Conservation (phyloP, 2,113 vertebrate species). For the Tauraco erythrolophus region DNA sequence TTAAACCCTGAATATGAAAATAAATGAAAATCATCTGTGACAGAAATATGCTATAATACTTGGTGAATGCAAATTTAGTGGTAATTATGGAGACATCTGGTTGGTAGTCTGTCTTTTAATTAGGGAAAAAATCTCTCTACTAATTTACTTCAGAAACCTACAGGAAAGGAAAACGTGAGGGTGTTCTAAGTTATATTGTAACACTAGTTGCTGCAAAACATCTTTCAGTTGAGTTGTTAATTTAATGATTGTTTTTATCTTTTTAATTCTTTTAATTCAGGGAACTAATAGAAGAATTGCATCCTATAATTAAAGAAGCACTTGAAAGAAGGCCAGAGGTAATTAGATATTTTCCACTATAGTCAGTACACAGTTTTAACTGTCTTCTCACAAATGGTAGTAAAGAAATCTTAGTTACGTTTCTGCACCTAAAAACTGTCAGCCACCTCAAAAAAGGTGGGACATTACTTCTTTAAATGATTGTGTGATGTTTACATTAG, state of each 20-base stretch:
- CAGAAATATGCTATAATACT: background rate
- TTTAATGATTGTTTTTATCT: background rate
- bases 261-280: conserved; percentile 72
- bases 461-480: background rate
- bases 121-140: background rate
- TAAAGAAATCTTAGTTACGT: background rate
- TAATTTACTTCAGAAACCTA: background rate
- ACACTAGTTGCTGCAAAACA: background rate
- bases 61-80: background rate
- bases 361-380: background rate
- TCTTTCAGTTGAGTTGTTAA: background rate
- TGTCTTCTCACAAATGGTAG: background rate
- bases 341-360: conserved; percentile 51
- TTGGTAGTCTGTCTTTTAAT: background rate
- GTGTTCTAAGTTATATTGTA: background rate
- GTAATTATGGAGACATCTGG: background rate
- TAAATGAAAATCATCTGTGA: background rate
- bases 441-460: background rate
- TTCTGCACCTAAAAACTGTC: background rate
- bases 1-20: background rate
- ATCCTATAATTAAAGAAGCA: conserved; percentile 99
- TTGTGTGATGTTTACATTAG: background rate
- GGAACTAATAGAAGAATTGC: conserved; percentile 97
- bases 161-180: background rate
- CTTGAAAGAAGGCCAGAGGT: conserved; percentile 99